phyloP scores from a whole-genome alignment of 2,888 invertebrate genomes.

The Caenorhabditis japonica region DNA sequence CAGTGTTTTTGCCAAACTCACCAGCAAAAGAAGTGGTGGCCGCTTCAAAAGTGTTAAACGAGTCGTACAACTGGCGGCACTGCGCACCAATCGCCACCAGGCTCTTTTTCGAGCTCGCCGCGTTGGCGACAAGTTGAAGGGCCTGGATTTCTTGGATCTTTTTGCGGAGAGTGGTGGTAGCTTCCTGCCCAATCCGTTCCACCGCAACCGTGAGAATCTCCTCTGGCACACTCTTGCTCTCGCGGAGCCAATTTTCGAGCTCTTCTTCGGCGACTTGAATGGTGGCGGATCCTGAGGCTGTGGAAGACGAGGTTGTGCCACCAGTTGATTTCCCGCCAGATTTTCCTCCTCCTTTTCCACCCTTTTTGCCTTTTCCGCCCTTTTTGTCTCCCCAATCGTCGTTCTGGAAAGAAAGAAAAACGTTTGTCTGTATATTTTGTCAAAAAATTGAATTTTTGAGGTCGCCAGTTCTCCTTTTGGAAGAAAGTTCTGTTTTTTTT shows the following conservation, averaged over 20 bases:
- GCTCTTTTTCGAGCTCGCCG: conserved; percentile 55
- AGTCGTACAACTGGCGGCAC: conserved; percentile 58
- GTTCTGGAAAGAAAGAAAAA: conserved; percentile 20
- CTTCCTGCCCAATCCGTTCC: conserved; percentile 15
- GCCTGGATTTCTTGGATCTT: conserved; percentile 48
- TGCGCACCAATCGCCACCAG: conserved; percentile 56
- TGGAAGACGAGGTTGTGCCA: conserved; percentile 10
- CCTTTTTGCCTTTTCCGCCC: conserved; percentile 65
- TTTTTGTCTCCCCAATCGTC: conserved; percentile 66
- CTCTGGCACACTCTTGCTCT: conserved; percentile 48
- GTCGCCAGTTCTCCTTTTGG: no score
- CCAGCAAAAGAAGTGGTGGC: conserved; percentile 55
- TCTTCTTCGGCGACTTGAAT: conserved; percentile 19
- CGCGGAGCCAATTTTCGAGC: conserved; percentile 49
- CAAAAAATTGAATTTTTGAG: not conserved
- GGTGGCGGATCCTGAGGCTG: not conserved
- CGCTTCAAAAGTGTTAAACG: conserved; percentile 65
- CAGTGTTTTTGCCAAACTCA: conserved; percentile 5
- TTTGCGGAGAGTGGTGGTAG: conserved; percentile 15
- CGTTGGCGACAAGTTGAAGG: conserved; percentile 41
- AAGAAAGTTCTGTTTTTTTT: no score
- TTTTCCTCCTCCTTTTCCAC: conserved; percentile 50
- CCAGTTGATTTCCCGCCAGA: conserved; percentile 18
- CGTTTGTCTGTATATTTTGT: not conserved
- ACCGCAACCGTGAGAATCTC: conserved; percentile 45